Evolutionary conservation across 2,888 invertebrate species (phyloP), one percentile per base, ranked within the genome.

Genomic region (Trissolcus japonicus): DNA sequence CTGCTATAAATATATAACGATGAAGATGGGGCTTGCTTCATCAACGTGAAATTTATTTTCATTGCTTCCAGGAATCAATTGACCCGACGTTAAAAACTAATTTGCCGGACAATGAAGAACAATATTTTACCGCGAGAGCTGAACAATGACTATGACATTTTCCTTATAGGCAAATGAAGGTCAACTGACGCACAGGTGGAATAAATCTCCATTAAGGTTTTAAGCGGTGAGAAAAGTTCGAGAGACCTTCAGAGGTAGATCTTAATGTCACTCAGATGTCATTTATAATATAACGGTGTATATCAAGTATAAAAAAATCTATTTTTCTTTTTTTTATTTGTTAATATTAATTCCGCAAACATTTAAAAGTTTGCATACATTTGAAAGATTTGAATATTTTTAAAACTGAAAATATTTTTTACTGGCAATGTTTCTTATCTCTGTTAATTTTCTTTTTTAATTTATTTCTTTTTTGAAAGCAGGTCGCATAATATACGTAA

Each of bases 121-220:
- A 67, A 51, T 53, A 62, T 74, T 74, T 74, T 61, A 66, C 73
- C 53, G 9, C 46, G 7, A 40, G 67, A 67, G 66, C 61, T 62
- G 67, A 74, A 74, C 56, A 25, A 25, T 25, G 73, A 55, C 65
- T 4, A 50, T 48, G 73, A 73, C 67, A 67, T 74, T 74, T 67
- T 25, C 25, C 51, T 61, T 56, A 53, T 74, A 67, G 51, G 67
- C 67, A 62, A 67, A 74, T 62, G 73, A 74, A 74, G 66, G 73
- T 73, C 73, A 4, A 4, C 4, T 4, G 50, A 57, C 66, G 43
- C 51, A 74, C 67, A 51, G 46, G 54, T 25, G 40, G 51, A 67
- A 74, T 66, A 67, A 74, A 74, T 74, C 73, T 55, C 73, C 57
- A 74, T 67, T 74, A 74, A 51, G 66, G 50, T 25, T 54, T 51